Base-by-base conservation (phyloP, 1,140 invertebrate species). In the Diachasmimorpha longicaudata region DNA sequence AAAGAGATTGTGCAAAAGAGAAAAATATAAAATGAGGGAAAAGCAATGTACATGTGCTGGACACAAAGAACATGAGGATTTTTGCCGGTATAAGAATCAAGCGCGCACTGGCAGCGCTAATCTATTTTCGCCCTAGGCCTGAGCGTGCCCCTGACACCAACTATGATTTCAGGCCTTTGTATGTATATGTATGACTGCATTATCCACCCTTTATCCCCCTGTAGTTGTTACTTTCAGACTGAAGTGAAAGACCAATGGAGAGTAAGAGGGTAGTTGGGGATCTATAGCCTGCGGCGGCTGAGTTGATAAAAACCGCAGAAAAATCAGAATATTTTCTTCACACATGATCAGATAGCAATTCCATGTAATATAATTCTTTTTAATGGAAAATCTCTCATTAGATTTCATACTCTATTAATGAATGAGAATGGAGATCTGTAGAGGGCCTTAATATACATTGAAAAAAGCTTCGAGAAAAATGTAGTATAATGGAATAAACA, bases 131-230 rank as follows among this genome's bases (percentile, higher is more conserved):
- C 83, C 76, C 73, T 78, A 77, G 77, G 84, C 81, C 77, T 74
- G 78, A 80, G 82, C 80, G 77, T 87, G 86, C 79, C 75, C 77
- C 79, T 85, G 86, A 88, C 86, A 78, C 82, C 81, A 68, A 80
- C 70, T 46, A 73, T 69, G 77, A 52, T 73, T 75, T 55, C 77
- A 74, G 67, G 58, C 58, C 72, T 67, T 72, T 75, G 52, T 37
- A 23, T 31, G 36, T n/a, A 16, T 70, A 19, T 58, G 58, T n/a
- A 42, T 23, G 19, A 36, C 58, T 21, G 31, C 5, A 70, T 44
- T 5, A 5, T 23, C 68, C 68, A 21, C 36, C 23, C 68, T 46
- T 46, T 31, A n/a, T n/a, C n/a, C 9, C 68, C 13, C 68, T n/a
- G 3, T 8, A 19, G 58, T 63, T 25, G 48, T 52, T 46, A 46